Conservation (phyloP, 2,797 vertebrate species). For the Xerus rutilus region DNA sequence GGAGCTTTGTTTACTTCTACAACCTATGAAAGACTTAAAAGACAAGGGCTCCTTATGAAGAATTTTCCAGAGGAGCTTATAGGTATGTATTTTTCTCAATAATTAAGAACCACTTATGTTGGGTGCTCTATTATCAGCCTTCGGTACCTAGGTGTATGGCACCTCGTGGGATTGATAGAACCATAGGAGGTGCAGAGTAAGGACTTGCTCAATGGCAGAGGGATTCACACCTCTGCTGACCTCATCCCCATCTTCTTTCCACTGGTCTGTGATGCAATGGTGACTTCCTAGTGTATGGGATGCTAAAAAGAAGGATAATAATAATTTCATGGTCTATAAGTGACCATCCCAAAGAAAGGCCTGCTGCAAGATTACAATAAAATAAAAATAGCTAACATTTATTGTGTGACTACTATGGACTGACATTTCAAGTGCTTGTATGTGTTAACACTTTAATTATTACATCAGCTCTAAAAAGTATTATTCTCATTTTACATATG, state of each 20-base stretch:
- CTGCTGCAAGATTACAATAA: neutral
- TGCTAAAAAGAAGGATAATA: neutral
- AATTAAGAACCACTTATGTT: neutral
- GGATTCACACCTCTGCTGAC: neutral
- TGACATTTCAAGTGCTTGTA: neutral
- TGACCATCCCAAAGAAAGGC: neutral
- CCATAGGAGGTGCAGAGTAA: neutral
- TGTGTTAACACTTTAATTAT: neutral
- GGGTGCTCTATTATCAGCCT: neutral
- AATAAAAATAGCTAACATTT: neutral
- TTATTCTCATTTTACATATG: neutral
- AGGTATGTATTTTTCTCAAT: neutral
- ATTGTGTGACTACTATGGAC: neutral
- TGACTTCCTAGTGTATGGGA: neutral
- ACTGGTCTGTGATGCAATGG: neutral
- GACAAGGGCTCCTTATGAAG: neutral
- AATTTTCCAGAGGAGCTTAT: neutral
- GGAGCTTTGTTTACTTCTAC: neutral
- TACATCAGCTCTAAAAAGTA: neutral
- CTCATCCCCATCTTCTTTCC: neutral
- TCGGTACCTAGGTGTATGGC: too few relatives aligned
- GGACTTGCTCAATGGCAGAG: neutral
- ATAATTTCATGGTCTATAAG: neutral
- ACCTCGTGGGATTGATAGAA: neutral
- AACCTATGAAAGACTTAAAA: neutral